Conservation (phyloP, 1,140 invertebrate species). For the Cepaea nemoralis region DNA sequence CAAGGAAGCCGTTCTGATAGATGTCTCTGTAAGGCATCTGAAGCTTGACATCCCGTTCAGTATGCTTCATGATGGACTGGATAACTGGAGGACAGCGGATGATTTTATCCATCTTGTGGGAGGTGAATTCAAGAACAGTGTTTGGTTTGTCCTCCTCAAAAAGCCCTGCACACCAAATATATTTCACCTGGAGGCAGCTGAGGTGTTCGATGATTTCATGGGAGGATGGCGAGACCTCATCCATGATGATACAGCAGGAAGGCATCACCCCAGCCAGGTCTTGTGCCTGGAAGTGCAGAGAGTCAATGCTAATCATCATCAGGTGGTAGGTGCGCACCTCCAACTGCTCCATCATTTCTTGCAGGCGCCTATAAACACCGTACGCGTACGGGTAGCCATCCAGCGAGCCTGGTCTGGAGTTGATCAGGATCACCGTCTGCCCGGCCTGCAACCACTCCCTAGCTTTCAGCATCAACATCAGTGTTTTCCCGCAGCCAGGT, state of each 20-base stretch:
- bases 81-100: slow-evolving; percentile 43
- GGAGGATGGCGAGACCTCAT: slow-evolving; percentile 8
- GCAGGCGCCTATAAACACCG: slow-evolving; percentile 3
- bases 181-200: slow-evolving; percentile 3
- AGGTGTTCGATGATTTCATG: slow-evolving; percentile 31
- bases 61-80: slow-evolving; percentile 37
- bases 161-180: slow-evolving; percentile 45
- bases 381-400: slow-evolving; percentile 17
- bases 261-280: slow-evolving; percentile 10
- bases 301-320: slow-evolving; percentile 1
- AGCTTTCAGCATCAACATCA: slow-evolving; percentile 40
- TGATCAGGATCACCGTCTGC: slow-evolving; percentile 32
- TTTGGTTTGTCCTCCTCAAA: slow-evolving; percentile 24
- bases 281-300: not conserved
- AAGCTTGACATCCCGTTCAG: slow-evolving; percentile 25
- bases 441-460: slow-evolving; percentile 30
- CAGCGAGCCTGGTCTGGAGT: slow-evolving; percentile 26
- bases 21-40: not conserved
- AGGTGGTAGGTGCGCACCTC: not conserved
- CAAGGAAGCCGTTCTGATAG: not conserved
- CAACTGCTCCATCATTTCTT: slow-evolving; percentile 5
- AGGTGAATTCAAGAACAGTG: slow-evolving; percentile 20
- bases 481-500: slow-evolving; percentile 42
- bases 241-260: slow-evolving; percentile 25
- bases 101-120: slow-evolving; percentile 21